These are phyloP conservation scores for Pemphredon lugubris DNA, from an alignment of 2,888 invertebrate species.

Conservation along the genomic window DNA sequence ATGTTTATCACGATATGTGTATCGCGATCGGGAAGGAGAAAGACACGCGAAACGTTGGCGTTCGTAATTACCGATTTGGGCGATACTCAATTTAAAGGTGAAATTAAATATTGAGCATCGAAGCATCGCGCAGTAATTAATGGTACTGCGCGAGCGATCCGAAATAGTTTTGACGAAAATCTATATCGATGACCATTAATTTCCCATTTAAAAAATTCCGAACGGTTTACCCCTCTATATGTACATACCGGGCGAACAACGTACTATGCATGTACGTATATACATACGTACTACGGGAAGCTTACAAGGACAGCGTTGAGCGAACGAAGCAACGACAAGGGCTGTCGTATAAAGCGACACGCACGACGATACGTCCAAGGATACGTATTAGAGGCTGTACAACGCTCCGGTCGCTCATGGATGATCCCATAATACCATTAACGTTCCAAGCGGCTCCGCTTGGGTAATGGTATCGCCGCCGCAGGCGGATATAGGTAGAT, in stretches of 20 bases:
- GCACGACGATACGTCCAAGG: conserved; percentile 8
- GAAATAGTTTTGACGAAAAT: too few species aligned
- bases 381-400: conserved; percentile 1
- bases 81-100: background rate
- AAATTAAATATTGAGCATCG: too few species aligned
- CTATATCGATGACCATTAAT: too few species aligned
- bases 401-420: conserved; percentile 21
- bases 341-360: background rate
- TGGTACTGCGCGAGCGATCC: too few species aligned
- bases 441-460: conserved; percentile 23
- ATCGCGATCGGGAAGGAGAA: background rate
- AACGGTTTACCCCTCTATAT: too few species aligned
- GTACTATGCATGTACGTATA: too few species aligned
- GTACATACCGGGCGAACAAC: too few species aligned
- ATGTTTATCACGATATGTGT: too few species aligned
- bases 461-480: conserved; percentile 24
- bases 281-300: too few species aligned
- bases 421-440: conserved; percentile 54
- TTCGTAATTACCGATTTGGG: background rate
- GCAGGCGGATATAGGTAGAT: conserved; percentile 31
- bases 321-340: conserved; percentile 4
- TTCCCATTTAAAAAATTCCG: too few species aligned
- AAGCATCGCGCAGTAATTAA: too few species aligned
- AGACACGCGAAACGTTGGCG: background rate
- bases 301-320: background rate